Evolutionary conservation across 2,888 invertebrate species (phyloP).

Genomic region (Cantharis nigra): DNA sequence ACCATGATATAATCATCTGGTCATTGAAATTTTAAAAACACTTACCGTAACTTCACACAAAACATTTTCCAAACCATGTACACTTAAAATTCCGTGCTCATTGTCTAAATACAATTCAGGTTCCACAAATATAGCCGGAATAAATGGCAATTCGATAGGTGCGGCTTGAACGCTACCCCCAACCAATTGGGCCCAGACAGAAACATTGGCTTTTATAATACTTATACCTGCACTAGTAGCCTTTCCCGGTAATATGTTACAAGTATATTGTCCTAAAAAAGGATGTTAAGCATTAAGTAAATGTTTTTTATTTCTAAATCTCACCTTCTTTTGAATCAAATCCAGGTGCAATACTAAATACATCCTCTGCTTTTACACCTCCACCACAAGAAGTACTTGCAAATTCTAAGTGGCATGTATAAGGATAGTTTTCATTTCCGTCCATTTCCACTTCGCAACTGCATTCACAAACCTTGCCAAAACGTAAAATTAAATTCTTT

Average conservation of each 20-base stretch:
- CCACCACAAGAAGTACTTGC: slow-evolving; percentile 40
- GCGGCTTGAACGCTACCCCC: slow-evolving; percentile 43
- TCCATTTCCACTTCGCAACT: slow-evolving; percentile 43
- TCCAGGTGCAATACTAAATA: slow-evolving; percentile 50
- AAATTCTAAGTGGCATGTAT: slow-evolving; percentile 51
- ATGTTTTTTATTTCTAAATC: neutral
- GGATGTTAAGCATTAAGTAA: neutral
- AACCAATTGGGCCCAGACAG: slow-evolving; percentile 46
- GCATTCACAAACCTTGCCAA: slow-evolving; percentile 48
- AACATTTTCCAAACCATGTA: slow-evolving; percentile 62
- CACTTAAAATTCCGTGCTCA: slow-evolving; percentile 45
- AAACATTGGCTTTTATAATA: slow-evolving; percentile 46
- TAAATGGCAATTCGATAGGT: slow-evolving; percentile 46
- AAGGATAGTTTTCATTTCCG: slow-evolving; percentile 45
- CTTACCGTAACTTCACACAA: slow-evolving; percentile 61
- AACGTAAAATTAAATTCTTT: neutral
- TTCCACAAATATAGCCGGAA: slow-evolving; percentile 48
- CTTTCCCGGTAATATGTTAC: slow-evolving; percentile 46
- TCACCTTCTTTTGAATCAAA: slow-evolving; percentile 51
- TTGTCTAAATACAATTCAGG: slow-evolving; percentile 37
- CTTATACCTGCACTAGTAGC: slow-evolving; percentile 42
- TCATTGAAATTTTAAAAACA: neutral
- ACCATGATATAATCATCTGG: neutral
- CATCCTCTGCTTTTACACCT: slow-evolving; percentile 38
- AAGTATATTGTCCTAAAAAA: slow-evolving; percentile 50